phyloP scores from a whole-genome alignment of 2,113 vertebrate genomes.

The Psettodes erumei region DNA sequence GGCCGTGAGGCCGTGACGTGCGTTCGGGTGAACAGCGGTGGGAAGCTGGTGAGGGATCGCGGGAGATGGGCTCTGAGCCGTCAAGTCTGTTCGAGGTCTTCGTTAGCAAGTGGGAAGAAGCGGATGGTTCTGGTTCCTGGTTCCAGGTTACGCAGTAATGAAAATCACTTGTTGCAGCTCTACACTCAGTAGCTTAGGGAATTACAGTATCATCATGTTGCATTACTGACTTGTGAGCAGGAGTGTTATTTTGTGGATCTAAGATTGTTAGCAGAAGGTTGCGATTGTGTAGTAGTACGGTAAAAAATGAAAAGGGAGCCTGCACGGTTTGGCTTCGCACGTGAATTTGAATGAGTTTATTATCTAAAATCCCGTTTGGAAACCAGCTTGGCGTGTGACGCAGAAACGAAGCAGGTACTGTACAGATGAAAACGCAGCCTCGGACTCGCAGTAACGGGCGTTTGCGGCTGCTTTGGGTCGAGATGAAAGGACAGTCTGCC shows the following conservation, averaged over 20 bases:
- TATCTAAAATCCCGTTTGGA: background rate
- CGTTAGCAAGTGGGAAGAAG: no score
- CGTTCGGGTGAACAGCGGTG: background rate
- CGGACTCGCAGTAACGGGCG: conserved; percentile 18
- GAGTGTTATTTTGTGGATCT: no score
- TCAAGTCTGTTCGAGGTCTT: no score
- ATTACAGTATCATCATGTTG: no score
- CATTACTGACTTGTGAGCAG: no score
- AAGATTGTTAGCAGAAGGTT: no score
- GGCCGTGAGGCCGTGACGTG: background rate
- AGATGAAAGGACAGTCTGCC: conserved; percentile 44
- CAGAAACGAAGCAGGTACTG: background rate
- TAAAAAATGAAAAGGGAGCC: no score
- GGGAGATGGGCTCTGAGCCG: background rate
- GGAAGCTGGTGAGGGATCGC: background rate
- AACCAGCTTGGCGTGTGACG: background rate
- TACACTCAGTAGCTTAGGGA: background rate
- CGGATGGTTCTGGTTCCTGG: no score
- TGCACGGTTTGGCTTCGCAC: no score
- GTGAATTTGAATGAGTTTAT: background rate
- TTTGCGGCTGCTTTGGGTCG: conserved; percentile 23
- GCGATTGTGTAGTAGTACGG: no score
- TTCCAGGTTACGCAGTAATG: background rate
- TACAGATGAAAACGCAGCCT: background rate
- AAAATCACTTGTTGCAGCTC: background rate